A percentile compares a stretch with the other conserved stretches of the same genome.
These are phyloP conservation scores for Callionymus lyra DNA, from an alignment of 2,113 vertebrate species.

Conservation along the genomic window DNA sequence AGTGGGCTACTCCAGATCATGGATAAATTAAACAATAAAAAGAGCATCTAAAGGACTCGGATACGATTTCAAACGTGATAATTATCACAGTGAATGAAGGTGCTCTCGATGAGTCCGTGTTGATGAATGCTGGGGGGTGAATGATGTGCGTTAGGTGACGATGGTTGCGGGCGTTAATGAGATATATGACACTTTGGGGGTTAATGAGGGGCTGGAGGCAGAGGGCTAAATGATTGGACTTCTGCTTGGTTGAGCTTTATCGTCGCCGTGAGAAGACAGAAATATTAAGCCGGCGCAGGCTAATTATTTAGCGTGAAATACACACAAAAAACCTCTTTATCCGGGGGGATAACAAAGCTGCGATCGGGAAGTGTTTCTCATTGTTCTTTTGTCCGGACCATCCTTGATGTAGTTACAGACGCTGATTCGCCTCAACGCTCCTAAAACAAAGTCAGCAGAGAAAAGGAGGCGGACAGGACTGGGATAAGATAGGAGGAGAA, in stretches of 20 bases:
- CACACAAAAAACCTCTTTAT: conserved; percentile 51
- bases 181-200: conserved; percentile 64
- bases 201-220: conserved; percentile 64
- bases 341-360: conserved; percentile 43
- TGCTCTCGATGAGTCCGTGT: conserved; percentile 11
- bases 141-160: conserved; percentile 45
- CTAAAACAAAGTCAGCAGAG: conserved; percentile 63
- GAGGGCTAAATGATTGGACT: conserved; percentile 64
- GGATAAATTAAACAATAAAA: too few species aligned
- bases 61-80: too few species aligned
- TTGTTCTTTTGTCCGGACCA: conserved; percentile 59
- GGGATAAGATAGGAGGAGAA: conserved; percentile 59
- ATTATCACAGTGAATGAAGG: too few species aligned
- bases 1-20: too few species aligned
- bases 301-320: conserved; percentile 50
- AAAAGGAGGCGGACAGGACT: conserved; percentile 59
- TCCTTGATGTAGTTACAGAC: conserved; percentile 57
- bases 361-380: conserved; percentile 53
- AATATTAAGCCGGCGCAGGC: conserved; percentile 25
- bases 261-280: conserved; percentile 34
- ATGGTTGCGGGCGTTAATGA: conserved; percentile 60
- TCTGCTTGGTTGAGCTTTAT: conserved; percentile 61
- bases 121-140: conserved; percentile 38
- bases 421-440: conserved; percentile 55
- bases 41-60: too few species aligned